Evolutionary conservation across 1,140 invertebrate genomes (phyloP), one percentile per base, ranked within the genome.

Genomic region (Heliconius congener): DNA sequence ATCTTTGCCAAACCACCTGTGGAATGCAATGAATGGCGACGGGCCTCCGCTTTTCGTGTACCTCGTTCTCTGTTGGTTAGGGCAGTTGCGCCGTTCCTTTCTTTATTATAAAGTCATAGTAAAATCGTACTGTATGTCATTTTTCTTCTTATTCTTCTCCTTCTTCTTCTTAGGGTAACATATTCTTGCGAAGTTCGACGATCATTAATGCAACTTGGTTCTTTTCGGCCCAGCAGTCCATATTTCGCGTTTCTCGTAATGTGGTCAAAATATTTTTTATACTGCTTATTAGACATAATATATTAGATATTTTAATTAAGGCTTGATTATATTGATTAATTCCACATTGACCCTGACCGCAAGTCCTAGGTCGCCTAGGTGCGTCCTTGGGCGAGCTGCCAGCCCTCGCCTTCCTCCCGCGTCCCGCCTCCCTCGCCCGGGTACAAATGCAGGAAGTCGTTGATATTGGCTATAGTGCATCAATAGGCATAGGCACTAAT

Each of bases 351-450:
- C 92, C 92, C 81, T 92, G 91, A 90, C 89, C 91, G 87, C 39
- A 74, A 74, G 84, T 89, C 88, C 90, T 92, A 92, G 91, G 91
- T 85, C 86, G 82, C 84, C 88, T 92, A 91, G 88, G 80, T 60
- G 80, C 78, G 91, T 89, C 91, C 92, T 91, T 93, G 91, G 92
- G 92, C 90, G 82, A 18, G 30, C 50, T 88, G 92, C 92, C 92
- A 93, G 85, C 79, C 37, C 70, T 76, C 71, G 76, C 71, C 34
- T 75, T 70, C 77, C 71, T 27, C 76, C 60, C 39, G 19, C 39
- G 1, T 8, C 74, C 76, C 78, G 71, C 75, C 73, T 27, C 81
- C 73, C 78, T 82, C 81, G 77, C 75, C 76, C 82, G 73, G 79
- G 85, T 39, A 39, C 37, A n/a, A 79, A 82, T 79, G 81, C 85